Evolutionary conservation across 2,113 vertebrate species (phyloP), one percentile per base, ranked within the genome.

Genomic region (Tetraodon nigroviridis): DNA sequence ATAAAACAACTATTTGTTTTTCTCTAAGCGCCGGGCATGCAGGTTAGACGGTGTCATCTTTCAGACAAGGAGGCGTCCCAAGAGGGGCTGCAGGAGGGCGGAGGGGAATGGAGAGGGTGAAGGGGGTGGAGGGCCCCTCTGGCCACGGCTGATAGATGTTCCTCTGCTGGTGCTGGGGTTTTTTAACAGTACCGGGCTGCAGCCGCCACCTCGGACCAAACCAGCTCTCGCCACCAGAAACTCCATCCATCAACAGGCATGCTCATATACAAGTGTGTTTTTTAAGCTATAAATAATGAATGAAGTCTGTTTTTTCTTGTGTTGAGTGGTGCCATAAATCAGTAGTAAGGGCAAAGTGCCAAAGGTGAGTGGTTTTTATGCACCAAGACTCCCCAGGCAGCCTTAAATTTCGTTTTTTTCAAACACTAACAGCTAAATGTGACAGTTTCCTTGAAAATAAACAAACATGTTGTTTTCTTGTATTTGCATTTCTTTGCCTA

Each of bases 1-100:
- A 79, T 72, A 74, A 82, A 85, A 76, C 56, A 71, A 64, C 68
- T 77, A 81, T 90, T 83, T 86, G 86, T 85, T 87, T 82, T 86
- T 47, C 55, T 17, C 51, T 82, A 0, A 80, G 84, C 82, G 49
- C 70, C 65, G 83, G 84, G 88, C 79, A 54, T 49, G 61, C 42
- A 3, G 17, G n/a, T 57, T 27, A 71, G 76, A 78, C 63, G 52
- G 76, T 84, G 79, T 89, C 74, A 71, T 84, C 71, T 88, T 84
- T 88, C 85, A 89, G 87, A 82, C 82, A 58, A 48, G 62, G 69
- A 78, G 79, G 83, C 84, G 80, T 73, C 82, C 73, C 73, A 74
- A 69, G 56, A 64, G 74, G 51, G 32, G 55, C 47, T 52, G 56
- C 69, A 66, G 51, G 7, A n/a, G 51, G 21, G 54, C 51, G 52